Evolutionary conservation across 2,113 vertebrate species (phyloP), one percentile per base, ranked within the genome.

Genomic region (Nibea albiflora): DNA sequence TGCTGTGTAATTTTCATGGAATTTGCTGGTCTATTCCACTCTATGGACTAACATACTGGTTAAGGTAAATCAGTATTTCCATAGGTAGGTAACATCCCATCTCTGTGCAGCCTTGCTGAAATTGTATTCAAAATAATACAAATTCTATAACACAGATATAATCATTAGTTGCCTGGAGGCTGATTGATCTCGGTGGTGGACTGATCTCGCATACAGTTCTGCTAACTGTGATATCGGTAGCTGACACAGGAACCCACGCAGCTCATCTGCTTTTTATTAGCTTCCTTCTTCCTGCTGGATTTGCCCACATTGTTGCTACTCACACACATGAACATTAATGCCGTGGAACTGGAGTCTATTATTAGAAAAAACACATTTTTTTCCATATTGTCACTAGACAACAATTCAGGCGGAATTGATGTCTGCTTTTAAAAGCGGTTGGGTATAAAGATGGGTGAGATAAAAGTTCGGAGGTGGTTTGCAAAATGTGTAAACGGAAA

Each of bases 341-440:
- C 74, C 28, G 20, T 58, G 77, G 70, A 75, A 72, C 22, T 53
- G 66, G 68, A 31, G 54, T 50, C 42, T 24, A 50, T 67, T 67
- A 24, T 39, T 12, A 42, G 3, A 46, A 53, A 52, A 52, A 61
- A 42, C 3, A 0, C n/a, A 1, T 53, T 73, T 68, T 42, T 35
- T 3, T 28, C 28, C 28, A 28, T 57, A 22, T 56, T 65, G 17
- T 50, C 7, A 5, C n/a, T 20, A 56, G 54, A 17, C 54, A 42
- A 14, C 31, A 66, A 26, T 20, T 42, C 4, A 28, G 31, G 31
- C 31, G 6, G 31, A 35, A 35, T 16, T 61, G 57, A 17, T 65
- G 73, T 28, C 58, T 69, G 46, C 26, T 73, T 49, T 77, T n/a
- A 52, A 3, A 24, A 64, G 9, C 31, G 1, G 35, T 15, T 3